These are phyloP conservation scores for Epizoanthus rinbou DNA, from an alignment of 92 coral and sea anemone species.

Conservation along the genomic window DNA sequence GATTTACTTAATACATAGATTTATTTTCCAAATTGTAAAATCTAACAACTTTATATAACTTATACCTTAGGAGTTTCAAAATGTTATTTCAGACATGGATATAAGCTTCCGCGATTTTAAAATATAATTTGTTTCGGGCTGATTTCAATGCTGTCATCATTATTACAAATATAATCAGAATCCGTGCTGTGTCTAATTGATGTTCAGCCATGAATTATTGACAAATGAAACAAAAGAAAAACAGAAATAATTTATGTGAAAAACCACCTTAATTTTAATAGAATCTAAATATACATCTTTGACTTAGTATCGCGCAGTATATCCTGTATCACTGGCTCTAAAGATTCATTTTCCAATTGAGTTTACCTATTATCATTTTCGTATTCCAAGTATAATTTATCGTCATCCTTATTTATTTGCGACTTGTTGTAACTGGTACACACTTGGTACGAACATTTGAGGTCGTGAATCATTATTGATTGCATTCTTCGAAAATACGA, in stretches of 20 bases:
- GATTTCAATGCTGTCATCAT: not conserved
- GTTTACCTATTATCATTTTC: too few species aligned
- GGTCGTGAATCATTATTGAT: too few species aligned
- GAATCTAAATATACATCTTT: too few species aligned
- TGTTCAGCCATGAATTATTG: slow-evolving; percentile 14
- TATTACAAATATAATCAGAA: not conserved
- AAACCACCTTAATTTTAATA: too few species aligned
- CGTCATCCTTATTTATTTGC: too few species aligned
- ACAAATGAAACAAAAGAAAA: not conserved
- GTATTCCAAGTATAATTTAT: too few species aligned
- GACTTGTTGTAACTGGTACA: too few species aligned
- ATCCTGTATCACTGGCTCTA: too few species aligned
- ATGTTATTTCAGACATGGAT: not conserved
- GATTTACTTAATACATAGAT: not conserved
- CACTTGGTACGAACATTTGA: too few species aligned
- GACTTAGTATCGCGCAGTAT: too few species aligned
- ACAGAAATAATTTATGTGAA: not conserved
- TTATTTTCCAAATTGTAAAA: not conserved
- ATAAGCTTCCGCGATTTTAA: not conserved
- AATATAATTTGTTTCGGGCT: not conserved
- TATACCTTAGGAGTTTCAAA: not conserved
- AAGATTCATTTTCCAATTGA: too few species aligned
- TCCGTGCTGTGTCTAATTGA: not conserved
- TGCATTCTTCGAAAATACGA: too few species aligned
- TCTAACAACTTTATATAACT: not conserved